Base-by-base conservation (phyloP, 2,113 vertebrate genomes). In the Anser cygnoides region DNA sequence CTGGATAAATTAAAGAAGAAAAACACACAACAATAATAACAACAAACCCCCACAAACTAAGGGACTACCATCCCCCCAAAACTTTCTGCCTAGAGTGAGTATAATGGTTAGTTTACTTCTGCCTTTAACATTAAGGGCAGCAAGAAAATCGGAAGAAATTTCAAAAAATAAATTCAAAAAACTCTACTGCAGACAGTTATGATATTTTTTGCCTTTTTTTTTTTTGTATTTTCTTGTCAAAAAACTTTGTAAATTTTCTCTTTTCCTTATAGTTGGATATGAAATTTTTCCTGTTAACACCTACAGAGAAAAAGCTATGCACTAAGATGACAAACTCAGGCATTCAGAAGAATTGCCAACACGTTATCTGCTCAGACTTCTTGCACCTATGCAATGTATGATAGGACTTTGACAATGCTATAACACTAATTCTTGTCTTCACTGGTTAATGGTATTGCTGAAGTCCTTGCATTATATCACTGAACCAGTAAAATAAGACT, bases 1-100 rank as follows among this genome's bases (percentile, higher is more conserved):
- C 1, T 13, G 12, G 6, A 2, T 23, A 55, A 50, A 3, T 12
- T 44, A 26, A 14, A 5, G 7, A n/a, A 81, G 43, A 3, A 1
- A 39, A 46, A 46, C 23, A 17, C 35, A 17, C 20, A 49, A 49
- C 46, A 22, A 22, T 49, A 49, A 49, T 21, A 49, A 21, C 46
- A 49, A 21, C 20, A 46, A 46, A 46, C 10, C 9, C 20, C 46
- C 25, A 26, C 35, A 20, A 57, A 5, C 4, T 37, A 35, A 66
- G 15, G 7, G 44, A 41, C 49, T 28, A 20, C 46, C 46, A 46
- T 16, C 20, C 3, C 0, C 46, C 21, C 4, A 61, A 57, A 68
- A 1, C 0, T 46, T 23, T 59, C 8, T 50, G 3, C 10, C 8
- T 55, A n/a, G 6, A 3, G 59, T 4, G 18, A 61, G 44, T 52